Base-by-base conservation (phyloP, 2,113 vertebrate species). In the Sturnira hondurensis region DNA sequence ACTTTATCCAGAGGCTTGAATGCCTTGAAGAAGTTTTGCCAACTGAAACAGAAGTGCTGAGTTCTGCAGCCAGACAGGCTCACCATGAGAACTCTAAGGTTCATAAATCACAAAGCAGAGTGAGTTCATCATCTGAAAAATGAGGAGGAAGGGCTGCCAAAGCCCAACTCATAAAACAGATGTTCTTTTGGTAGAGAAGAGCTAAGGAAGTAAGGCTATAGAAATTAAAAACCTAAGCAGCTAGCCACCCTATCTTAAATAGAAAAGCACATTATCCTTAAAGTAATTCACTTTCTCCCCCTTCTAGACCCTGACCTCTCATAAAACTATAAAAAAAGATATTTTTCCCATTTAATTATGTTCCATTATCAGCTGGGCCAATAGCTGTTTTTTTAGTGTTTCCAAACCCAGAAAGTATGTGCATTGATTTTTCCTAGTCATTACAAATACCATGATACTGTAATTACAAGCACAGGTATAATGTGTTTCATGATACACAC, bases 91-190 rank as follows among this genome's bases (percentile, higher is more conserved):
- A 50, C 52, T 10, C 73, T 31, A 54, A 63, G 94, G 63, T 97
- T 96, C 97, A 98, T 98, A 97, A 97, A 97, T 97, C 96, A 80
- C 88, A 97, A 86, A 74, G 88, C 92, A 97, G 95, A 98, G 93
- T 93, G 91, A 80, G 88, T 97, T 97, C 90, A 87, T 98, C 97
- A 97, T 89, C 93, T 95, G 96, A 95, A 97, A 98, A 96, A 94
- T 94, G 97, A 97, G 92, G 97, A 98, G 94, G 97, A 95, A 97
- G 94, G 67, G 52, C 95, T 98, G 96, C 89, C 90, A 98, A 76
- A 95, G 94, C 95, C 63, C 38, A 84, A 70, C 91, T 96, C 65
- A 52, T 86, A 81, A 97, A 98, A 97, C 94, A 98, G 93, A 97
- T 96, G 61, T 95, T 96, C 91, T 94, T 93, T 97, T 84, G 88